Evolutionary conservation across 2,888 invertebrate genomes (phyloP).

Genomic region (Theodoxus fluviatilis): DNA sequence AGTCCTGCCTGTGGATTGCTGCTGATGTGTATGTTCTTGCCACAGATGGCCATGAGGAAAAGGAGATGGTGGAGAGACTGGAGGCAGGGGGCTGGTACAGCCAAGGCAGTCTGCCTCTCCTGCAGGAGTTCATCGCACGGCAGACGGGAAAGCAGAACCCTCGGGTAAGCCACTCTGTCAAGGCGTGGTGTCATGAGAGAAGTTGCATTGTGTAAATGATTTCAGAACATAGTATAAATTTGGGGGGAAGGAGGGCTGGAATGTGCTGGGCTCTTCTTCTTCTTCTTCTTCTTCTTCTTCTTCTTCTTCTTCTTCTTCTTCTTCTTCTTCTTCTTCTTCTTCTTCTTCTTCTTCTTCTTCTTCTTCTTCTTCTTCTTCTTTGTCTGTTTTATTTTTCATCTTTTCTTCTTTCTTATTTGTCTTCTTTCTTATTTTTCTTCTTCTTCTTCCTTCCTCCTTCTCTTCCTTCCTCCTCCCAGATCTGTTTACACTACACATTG

Average conservation of each 20-base stretch:
- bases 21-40: slow-evolving; percentile 47
- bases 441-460: slow-evolving; percentile 13
- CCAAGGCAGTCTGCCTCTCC: slow-evolving; percentile 62
- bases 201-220: background rate
- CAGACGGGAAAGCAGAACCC: slow-evolving; percentile 72
- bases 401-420: too few relatives aligned
- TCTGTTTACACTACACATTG: too few relatives aligned
- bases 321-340: background rate
- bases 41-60: slow-evolving; percentile 40
- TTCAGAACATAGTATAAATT: too few relatives aligned
- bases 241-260: too few relatives aligned
- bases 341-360: too few relatives aligned
- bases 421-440: too few relatives aligned
- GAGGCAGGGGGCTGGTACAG: slow-evolving; percentile 66
- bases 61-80: slow-evolving; percentile 61
- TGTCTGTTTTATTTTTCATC: too few relatives aligned
- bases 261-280: too few relatives aligned
- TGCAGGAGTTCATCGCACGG: slow-evolving; percentile 69
- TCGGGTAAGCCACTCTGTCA: slow-evolving; percentile 44
- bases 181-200: background rate
- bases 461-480: too few relatives aligned
- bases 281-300: background rate
- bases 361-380: too few relatives aligned
- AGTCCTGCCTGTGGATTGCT: too few relatives aligned
- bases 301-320: background rate